phyloP scores from a whole-genome alignment of 2,797 vertebrate genomes.

The Myotis findleyi region DNA sequence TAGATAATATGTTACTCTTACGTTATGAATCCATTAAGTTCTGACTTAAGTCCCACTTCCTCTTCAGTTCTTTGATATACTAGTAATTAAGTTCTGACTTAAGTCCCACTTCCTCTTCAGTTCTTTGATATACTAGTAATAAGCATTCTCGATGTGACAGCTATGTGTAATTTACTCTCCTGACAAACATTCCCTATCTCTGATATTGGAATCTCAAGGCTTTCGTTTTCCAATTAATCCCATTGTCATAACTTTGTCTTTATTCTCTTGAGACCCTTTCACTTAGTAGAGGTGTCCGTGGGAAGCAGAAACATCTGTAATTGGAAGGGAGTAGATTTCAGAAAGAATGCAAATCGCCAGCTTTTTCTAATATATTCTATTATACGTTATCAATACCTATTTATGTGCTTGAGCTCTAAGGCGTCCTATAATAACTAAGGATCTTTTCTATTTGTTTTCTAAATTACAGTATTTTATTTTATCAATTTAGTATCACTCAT shows the following conservation, averaged over 20 bases:
- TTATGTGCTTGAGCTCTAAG: background rate
- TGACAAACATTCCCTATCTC: background rate
- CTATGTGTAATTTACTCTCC: background rate
- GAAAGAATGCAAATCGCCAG: background rate
- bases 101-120: background rate
- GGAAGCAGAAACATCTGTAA: background rate
- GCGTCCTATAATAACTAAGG: background rate
- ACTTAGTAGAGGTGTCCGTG: background rate
- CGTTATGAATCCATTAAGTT: background rate
- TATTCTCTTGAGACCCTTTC: background rate
- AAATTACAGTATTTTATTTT: background rate
- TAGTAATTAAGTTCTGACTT: background rate
- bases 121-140: background rate
- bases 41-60: background rate
- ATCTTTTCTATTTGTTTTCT: background rate
- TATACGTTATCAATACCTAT: background rate
- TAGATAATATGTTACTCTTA: too few species aligned
- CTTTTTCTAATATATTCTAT: background rate
- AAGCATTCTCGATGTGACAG: background rate
- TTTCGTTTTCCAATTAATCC: background rate
- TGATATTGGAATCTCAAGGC: background rate
- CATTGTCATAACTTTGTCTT: background rate
- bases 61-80: background rate
- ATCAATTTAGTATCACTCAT: background rate
- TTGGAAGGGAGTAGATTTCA: constrained; percentile 6